Evolutionary conservation across 2,797 vertebrate species (phyloP).

Genomic region (Siniperca scherzeri): DNA sequence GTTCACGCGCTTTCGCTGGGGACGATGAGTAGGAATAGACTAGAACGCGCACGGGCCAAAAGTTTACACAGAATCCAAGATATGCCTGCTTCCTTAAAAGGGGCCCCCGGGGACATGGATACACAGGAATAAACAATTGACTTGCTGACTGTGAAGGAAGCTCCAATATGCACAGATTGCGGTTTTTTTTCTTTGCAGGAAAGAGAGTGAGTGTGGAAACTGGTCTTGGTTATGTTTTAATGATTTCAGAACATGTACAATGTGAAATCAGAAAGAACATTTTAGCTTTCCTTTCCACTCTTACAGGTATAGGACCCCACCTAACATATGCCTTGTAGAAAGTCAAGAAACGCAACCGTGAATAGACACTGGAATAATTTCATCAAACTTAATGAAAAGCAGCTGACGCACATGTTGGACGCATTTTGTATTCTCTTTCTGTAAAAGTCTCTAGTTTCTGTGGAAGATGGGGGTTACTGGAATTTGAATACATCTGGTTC

Average conservation of each 20-base stretch:
- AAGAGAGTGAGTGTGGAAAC: not conserved
- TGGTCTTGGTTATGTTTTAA: not conserved
- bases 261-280: rapidly evolving
- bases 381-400: constrained; percentile 59
- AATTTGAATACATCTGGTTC: constrained; percentile 72
- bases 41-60: constrained; percentile 49
- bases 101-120: not conserved
- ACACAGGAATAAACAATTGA: constrained; percentile 13
- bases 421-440: constrained; percentile 47
- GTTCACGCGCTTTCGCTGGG: constrained; percentile 49
- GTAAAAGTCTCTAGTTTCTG: constrained; percentile 19
- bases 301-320: not conserved
- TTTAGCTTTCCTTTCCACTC: not conserved
- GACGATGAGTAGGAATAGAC: not conserved
- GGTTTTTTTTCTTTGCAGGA: not conserved
- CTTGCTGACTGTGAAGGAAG: not conserved
- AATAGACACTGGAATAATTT: constrained; percentile 31
- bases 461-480: constrained; percentile 43
- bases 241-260: not conserved
- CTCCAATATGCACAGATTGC: not conserved
- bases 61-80: constrained; percentile 48
- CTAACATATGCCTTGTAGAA: not conserved
- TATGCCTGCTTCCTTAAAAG: constrained; percentile 69
- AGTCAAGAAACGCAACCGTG: not conserved
- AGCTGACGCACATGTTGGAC: constrained; percentile 58